Evolutionary conservation across 1,140 invertebrate species (phyloP), one percentile per base, ranked within the genome.

Genomic region (Drosophila chauvacae): DNA sequence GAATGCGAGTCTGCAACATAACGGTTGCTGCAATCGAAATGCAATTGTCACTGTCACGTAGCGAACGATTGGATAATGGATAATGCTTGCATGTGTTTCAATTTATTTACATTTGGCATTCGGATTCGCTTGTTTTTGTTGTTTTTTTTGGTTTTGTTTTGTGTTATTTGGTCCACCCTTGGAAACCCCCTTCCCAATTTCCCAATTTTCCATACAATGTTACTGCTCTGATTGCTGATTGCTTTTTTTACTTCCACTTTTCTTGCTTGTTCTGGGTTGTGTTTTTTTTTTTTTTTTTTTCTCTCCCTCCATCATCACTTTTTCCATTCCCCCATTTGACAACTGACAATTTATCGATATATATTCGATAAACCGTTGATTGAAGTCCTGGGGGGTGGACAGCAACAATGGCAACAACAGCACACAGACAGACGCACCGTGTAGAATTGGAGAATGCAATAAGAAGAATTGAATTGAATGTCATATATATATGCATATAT

Each of bases 21-120:
- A 51, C 28, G 47, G 26, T 26, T 23, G 53, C 47, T 61, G 50
- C 66, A 71, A 59, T 73, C 66, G 68, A 73, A 73, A 51, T 72
- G 70, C 70, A 73, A 72, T 72, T 72, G 69, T 72, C 69, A 72
- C 66, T 72, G 69, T 72, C 69, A 72, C 66, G 69, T 72, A 72
- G 68, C 70, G 14, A 72, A 72, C 55, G 53, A 73, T 51, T 72
- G 55, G 69, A 70, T 70, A 72, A 72, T 72, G 69, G 69, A 72
- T 72, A 73, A 72, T 73, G 70, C 70, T 72, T 73, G 70, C 70
- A 73, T 73, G 70, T 72, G 70, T 73, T 73, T 73, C 70, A 73
- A 73, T 73, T 73, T 73, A 73, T 73, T 73, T 73, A 72, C 70
- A 73, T 73, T 73, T 73, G 70, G 53, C 70, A 73, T 73, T 73